Evolutionary conservation across 2,113 vertebrate genomes (phyloP), one percentile per base, ranked within the genome.

Genomic region (Myanophis thanlyinensis): DNA sequence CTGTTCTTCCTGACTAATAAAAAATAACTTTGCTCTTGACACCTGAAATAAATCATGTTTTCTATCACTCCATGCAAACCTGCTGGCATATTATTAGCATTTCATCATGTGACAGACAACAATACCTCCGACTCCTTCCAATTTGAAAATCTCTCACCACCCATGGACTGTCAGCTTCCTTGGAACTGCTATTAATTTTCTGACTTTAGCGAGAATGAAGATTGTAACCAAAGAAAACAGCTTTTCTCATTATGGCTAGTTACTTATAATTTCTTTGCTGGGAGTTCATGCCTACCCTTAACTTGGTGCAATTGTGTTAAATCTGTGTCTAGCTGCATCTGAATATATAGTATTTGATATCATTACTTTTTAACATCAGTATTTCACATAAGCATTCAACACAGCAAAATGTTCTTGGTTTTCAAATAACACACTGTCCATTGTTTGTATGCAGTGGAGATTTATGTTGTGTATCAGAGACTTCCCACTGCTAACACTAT

Each of bases 181-280:
- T 96, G 30, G 91, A 93, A 93, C 92, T 93, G 94, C 93, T 94
- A 96, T 96, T 95, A 94, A 93, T 97, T 97, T 97, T 96, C 95
- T 94, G 92, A 92, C 95, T 97, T 97, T 91, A 93, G 93, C 53
- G 89, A 73, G 92, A 96, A 93, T 1, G 22, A 93, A 89, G 53
- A 93, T 92, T 95, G 93, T 92, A 94, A 96, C 85, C 90, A 90
- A 91, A 93, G 87, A 94, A 94, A 91, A 94, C 51, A 95, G 40
- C 92, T 87, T 93, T 93, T 73, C 53, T 85, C n/a, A 87, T 92
- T 93, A 85, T 51, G 62, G 2, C 90, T 93, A 90, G 89, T 94
- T 96, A 95, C 87, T 94, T 93, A 46, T 2, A 59, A 96, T 97
- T 97, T 96, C 92, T 96, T 93, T 73, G 52, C 85, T 88, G 85